Conservation (phyloP, 2,113 vertebrate genomes). For the Oplegnathus fasciatus region DNA sequence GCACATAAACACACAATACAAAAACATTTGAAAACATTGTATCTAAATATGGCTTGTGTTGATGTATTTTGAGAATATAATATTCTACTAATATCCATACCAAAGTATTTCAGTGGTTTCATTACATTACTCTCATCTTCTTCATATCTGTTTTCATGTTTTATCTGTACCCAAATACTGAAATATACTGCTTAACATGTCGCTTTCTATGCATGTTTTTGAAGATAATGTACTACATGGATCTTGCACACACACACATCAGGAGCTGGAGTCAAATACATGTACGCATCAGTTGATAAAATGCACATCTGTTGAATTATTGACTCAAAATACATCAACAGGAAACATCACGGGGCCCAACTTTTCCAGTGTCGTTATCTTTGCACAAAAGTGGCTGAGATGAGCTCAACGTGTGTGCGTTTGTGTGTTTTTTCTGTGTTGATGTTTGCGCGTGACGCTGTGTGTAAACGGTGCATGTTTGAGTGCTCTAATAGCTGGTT, state of each 20-base stretch:
- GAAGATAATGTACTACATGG: not conserved
- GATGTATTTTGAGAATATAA: not conserved
- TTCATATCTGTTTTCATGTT: not conserved
- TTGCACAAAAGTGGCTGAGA: slow-evolving; percentile 6
- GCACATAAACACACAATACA: not conserved
- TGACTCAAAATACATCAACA: not conserved
- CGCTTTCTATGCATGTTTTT: not conserved
- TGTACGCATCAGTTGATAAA: not conserved
- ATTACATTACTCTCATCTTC: not conserved
- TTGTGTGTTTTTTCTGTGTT: not conserved
- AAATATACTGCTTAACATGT: not conserved
- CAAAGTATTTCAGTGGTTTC: not conserved
- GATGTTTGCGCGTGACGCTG: not conserved
- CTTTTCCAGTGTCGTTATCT: not conserved
- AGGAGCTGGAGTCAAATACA: not conserved
- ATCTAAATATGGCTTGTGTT: not conserved
- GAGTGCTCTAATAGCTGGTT: slow-evolving; percentile 44
- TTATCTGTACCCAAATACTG: not conserved
- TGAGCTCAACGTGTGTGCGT: not conserved
- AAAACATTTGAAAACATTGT: not conserved
- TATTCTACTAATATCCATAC: not conserved
- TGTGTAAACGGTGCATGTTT: slow-evolving; percentile 21
- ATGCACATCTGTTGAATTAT: slow-evolving; percentile 13
- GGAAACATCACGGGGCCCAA: not conserved
- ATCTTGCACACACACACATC: not conserved